Evolutionary conservation across 2,888 invertebrate species (phyloP).

Genomic region (Xestia rhomboidea): DNA sequence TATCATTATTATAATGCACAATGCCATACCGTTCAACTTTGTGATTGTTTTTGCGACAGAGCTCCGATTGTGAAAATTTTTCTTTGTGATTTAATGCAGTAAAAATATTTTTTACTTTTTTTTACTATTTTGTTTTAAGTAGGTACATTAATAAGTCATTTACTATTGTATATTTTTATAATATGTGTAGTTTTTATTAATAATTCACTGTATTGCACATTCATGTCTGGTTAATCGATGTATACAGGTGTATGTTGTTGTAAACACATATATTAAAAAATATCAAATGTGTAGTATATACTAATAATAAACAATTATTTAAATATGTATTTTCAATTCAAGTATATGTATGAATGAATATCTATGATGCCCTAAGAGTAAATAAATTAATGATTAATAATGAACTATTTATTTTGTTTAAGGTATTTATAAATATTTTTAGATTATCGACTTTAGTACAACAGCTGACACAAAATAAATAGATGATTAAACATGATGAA

Average conservation of each 20-base stretch:
- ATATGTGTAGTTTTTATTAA: constrained; percentile 26
- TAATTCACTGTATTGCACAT: constrained; percentile 15
- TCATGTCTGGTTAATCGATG: constrained; percentile 34
- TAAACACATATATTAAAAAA: constrained; percentile 39
- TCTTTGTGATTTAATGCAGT: constrained; percentile 48
- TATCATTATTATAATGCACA: constrained; percentile 49
- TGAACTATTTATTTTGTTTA: not conserved
- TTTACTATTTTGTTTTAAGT: constrained; percentile 43
- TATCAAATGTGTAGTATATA: constrained; percentile 36
- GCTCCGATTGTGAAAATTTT: constrained; percentile 27
- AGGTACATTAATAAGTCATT: constrained; percentile 48
- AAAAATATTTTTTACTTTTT: constrained; percentile 44
- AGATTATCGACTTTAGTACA: not conserved
- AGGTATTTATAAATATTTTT: not conserved
- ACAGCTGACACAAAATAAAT: not conserved
- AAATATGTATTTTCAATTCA: constrained; percentile 30
- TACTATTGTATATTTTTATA: constrained; percentile 53
- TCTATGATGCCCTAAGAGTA: constrained; percentile 22
- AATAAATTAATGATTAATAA: not conserved
- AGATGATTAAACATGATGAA: not conserved
- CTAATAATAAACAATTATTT: constrained; percentile 19
- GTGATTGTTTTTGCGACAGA: constrained; percentile 33
- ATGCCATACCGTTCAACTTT: constrained; percentile 33
- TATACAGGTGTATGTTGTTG: constrained; percentile 44
- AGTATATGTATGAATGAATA: constrained; percentile 22